Evolutionary conservation across 2,888 invertebrate genomes (phyloP), one percentile per base, ranked within the genome.

Genomic region (Pollenia angustigena): DNA sequence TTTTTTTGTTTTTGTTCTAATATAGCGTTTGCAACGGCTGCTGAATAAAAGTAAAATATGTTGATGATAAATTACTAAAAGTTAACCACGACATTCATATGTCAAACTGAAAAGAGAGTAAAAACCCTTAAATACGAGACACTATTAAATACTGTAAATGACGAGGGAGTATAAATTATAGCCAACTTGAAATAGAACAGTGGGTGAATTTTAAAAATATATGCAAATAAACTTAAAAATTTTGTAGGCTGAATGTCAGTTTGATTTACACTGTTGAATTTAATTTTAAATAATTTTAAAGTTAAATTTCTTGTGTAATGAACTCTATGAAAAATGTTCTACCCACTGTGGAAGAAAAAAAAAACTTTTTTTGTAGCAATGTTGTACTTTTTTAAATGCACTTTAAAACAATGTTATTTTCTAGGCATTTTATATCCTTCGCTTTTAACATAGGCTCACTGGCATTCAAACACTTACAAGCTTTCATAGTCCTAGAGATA

Each of bases 1-100:
- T 46, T 46, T 64, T 40, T 54, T 32, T 10, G 3, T 64, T 42
- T 54, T 44, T 16, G 32, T 74, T 56, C 18, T 74, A 74, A 42
- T 66, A 42, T 48, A 71, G 48, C 56, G 46, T 18, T 71, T 56
- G 42, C 62, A 72, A 64, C 32, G 52, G 68, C 56, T 81, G 72
- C 50, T 85, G 54, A 72, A 86, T 75, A 72, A 76, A 81, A 81
- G 82, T 71, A 62, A 54, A 81, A 81, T 81, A 84, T 87, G 81
- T 81, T 87, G 84, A 87, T 84, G 87, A 87, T 87, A 84, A 84
- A 87, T 87, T 87, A 81, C 87, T 76, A 69, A 32, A 84, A 87
- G 83, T 81, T 87, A 87, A 87, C 87, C 87, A 81, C 87, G 81
- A 87, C 83, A 87, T 87, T 84, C 84, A 84, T 81, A 74, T 87